Percentiles rank a stretch among this genome's conserved stretches.
These are phyloP conservation scores for Pentalonia nigronervosa DNA, from an alignment of 1,140 invertebrate species.

Conservation along the genomic window DNA sequence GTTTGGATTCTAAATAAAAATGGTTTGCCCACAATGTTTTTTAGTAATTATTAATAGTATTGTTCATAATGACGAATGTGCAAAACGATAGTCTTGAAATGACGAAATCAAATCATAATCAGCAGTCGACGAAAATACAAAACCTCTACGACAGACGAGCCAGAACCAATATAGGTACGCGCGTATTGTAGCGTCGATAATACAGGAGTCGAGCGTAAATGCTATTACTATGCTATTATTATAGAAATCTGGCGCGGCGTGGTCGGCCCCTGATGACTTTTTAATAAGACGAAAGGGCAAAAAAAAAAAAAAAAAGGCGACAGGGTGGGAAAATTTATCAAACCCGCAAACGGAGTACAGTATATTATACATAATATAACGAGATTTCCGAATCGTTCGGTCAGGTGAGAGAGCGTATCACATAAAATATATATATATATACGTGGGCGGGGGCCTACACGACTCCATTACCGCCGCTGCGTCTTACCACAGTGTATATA, in stretches of 20 bases:
- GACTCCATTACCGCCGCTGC: not conserved
- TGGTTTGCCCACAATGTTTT: too few relatives aligned
- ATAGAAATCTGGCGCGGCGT: not conserved
- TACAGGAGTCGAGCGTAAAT: not conserved
- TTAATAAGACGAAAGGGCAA: not conserved
- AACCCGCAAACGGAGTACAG: not conserved
- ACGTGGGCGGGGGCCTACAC: not conserved
- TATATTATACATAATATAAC: not conserved
- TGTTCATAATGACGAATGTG: too few relatives aligned
- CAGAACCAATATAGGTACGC: not conserved
- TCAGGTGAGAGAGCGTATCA: not conserved
- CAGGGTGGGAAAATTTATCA: not conserved
- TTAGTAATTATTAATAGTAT: too few relatives aligned
- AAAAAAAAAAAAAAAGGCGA: not conserved
- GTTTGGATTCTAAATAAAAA: too few relatives aligned
- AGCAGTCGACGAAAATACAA: not conserved
- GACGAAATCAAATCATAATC: not conserved
- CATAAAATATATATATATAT: too few relatives aligned
- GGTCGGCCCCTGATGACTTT: not conserved
- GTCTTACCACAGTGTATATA: not conserved
- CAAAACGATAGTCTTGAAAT: not conserved
- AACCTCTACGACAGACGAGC: not conserved
- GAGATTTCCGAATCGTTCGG: constrained; percentile 11
- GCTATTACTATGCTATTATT: not conserved
- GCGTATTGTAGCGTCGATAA: not conserved